phyloP scores from a whole-genome alignment of 2,113 vertebrate species.

The Perccottus glenii region DNA sequence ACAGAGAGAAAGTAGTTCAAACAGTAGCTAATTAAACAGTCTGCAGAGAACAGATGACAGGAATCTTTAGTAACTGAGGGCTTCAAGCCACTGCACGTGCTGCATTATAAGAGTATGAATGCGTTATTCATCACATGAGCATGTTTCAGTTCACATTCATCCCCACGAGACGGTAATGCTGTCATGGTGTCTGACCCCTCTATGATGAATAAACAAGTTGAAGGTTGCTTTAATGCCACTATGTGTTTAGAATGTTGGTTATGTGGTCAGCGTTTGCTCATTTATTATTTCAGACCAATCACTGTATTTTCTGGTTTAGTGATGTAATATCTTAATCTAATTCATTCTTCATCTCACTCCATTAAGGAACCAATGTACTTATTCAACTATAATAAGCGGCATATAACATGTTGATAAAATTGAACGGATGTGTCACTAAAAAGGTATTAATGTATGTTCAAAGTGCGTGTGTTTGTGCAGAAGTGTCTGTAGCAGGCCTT shows the following conservation, averaged over 20 bases:
- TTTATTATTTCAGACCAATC: no score
- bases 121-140: slow-evolving; percentile 14
- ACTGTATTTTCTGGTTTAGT: neutral
- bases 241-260: neutral
- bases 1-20: slow-evolving; percentile 26
- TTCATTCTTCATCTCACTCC: neutral
- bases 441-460: no score
- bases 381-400: slow-evolving; percentile 8
- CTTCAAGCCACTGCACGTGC: slow-evolving; percentile 16
- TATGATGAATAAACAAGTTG: neutral
- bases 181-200: neutral
- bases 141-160: slow-evolving; percentile 9
- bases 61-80: slow-evolving; percentile 21
- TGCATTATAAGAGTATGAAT: slow-evolving; percentile 9
- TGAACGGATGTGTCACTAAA: no score
- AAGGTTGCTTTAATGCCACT: neutral
- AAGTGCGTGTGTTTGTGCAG: no score
- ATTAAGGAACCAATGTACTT: neutral
- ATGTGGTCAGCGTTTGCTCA: no score
- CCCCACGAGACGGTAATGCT: neutral
- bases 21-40: slow-evolving; percentile 35
- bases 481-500: neutral
- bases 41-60: slow-evolving; percentile 17
- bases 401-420: no score
- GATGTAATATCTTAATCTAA: neutral